A percentile compares a stretch with the other conserved stretches of the same genome.
These are phyloP conservation scores for Pogonognathellus flavescens DNA, from an alignment of 1,140 invertebrate genomes.

Conservation along the genomic window DNA sequence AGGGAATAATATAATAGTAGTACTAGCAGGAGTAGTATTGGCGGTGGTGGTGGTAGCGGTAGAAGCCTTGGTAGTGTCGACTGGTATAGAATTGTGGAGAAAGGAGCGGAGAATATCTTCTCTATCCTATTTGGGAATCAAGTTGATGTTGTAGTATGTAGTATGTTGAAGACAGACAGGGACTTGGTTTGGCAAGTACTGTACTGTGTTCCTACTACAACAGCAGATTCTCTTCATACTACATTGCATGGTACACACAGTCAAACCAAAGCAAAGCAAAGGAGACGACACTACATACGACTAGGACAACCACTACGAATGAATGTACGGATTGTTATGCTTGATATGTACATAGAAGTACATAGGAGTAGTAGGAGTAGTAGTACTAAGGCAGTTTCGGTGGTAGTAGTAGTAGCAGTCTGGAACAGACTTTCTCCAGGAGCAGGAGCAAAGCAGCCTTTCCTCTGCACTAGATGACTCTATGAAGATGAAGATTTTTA, in stretches of 20 bases:
- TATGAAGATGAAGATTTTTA: constrained; percentile 49
- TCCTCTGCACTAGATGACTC: constrained; percentile 43
- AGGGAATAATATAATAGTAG: constrained; percentile 16
- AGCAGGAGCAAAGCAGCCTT: constrained; percentile 35
- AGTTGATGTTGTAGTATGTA: background rate
- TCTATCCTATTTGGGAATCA: constrained; percentile 18
- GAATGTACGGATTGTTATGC: no score
- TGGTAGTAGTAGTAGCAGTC: background rate
- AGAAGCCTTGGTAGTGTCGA: background rate
- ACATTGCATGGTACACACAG: background rate
- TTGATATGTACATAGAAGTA: no score
- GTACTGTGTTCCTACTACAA: no score
- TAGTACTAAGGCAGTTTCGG: no score
- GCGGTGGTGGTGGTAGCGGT: background rate
- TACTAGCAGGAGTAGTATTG: background rate
- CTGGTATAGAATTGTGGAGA: no score
- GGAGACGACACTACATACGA: constrained; percentile 13
- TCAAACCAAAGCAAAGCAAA: constrained; percentile 19
- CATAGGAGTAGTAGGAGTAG: no score
- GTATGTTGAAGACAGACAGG: background rate
- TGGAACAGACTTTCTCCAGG: constrained; percentile 22
- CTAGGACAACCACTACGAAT: no score
- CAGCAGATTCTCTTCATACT: background rate
- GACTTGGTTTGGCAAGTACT: background rate
- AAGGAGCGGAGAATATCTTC: background rate